phyloP scores from a whole-genome alignment of 2,113 vertebrate species.

The Bubo scandiacus region DNA sequence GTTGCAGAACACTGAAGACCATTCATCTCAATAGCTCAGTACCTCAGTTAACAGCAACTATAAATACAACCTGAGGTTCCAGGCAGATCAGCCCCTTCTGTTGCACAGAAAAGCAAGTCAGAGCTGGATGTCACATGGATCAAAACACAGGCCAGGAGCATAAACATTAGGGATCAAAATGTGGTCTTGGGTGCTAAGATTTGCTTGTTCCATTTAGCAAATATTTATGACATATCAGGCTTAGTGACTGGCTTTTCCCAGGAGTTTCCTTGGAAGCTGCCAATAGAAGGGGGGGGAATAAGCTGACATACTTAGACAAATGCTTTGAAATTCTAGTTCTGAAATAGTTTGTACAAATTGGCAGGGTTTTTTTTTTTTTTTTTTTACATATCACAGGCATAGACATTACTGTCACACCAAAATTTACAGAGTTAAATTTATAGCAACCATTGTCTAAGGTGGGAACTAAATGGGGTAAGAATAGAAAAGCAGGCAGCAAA shows the following conservation, averaged over 20 bases:
- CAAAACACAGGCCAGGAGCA: neutral
- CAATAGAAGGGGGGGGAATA: neutral
- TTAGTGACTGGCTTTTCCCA: neutral
- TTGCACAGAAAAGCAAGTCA: neutral
- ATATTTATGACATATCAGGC: neutral
- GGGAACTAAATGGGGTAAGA: neutral
- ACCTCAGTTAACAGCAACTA: neutral
- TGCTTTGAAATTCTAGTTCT: neutral
- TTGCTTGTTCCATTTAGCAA: neutral
- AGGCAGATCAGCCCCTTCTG: neutral
- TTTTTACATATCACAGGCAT: neutral
- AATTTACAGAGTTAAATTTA: neutral
- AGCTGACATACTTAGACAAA: neutral
- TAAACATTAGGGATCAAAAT: neutral
- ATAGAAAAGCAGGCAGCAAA: neutral
- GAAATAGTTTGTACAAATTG: neutral
- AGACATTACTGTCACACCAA: neutral
- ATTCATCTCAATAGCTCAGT: accelerated
- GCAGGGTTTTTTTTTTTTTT: neutral
- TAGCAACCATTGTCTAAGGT: neutral
- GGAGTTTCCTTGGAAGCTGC: neutral
- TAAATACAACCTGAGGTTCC: neutral
- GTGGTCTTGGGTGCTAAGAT: no score
- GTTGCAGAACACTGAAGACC: accelerated
- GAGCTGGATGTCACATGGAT: accelerated